phyloP scores from a whole-genome alignment of 2,113 vertebrate genomes.

The human region GRCh38 chr6:10995001-10995500 shows the following conservation, averaged over 20 bases:
- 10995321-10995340: neutral
- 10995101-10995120: constrained; percentile 93
- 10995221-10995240: rapidly evolving
- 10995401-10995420: neutral
- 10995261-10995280: rapidly evolving
- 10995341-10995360: neutral
- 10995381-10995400: neutral
- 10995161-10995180: constrained; percentile 93
- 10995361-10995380: neutral
- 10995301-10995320: neutral
- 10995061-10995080: constrained; percentile 93
- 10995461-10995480: rapidly evolving
- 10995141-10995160: constrained; percentile 95
- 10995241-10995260: rapidly evolving
- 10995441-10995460: neutral
- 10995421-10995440: neutral
- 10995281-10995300: neutral
- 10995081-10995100: constrained; percentile 93
- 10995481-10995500: neutral
- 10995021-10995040: constrained; percentile 96
- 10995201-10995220: neutral
- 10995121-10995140: constrained; percentile 92
- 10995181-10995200: constrained; percentile 31
- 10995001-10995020: constrained; percentile 94
- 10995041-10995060: constrained; percentile 95